Percentiles rank a stretch among this genome's conserved stretches.
Evolutionary conservation across 2,888 invertebrate genomes (phyloP).

Genomic region (Paralinhomoeus sp.): DNA sequence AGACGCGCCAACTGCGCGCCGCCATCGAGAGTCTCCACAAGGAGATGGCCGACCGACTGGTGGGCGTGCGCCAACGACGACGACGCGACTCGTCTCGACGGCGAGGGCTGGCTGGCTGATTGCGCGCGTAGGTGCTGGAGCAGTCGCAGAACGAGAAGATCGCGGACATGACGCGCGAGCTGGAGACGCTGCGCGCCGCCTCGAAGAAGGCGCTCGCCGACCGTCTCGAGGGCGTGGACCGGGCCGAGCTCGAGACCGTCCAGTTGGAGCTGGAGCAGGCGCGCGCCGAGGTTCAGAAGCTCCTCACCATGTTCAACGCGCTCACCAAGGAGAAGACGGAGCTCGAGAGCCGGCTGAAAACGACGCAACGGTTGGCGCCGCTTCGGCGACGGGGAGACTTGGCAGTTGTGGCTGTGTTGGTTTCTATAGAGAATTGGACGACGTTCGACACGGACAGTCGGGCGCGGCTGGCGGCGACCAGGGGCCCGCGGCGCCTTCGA

Average conservation of each 20-base stretch:
- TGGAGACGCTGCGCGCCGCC: conserved; percentile 1
- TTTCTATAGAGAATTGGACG: too few species aligned
- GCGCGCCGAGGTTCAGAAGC: conserved; percentile 27
- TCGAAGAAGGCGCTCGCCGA: background rate
- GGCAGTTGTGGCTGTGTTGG: too few species aligned
- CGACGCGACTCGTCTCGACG: background rate
- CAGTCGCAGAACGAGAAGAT: conserved; percentile 24
- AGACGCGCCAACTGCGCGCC: conserved; percentile 10
- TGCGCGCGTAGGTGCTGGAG: conserved; percentile 14
- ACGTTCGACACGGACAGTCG: too few species aligned
- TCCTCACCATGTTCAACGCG: conserved; percentile 27
- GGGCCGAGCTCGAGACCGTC: background rate
- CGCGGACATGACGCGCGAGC: conserved; percentile 13
- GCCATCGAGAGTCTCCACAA: conserved; percentile 21
- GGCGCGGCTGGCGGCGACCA: too few species aligned
- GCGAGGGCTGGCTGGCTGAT: background rate
- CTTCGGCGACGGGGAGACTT: too few species aligned
- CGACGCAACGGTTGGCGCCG: conserved; percentile 7
- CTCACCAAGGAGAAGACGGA: conserved; percentile 28
- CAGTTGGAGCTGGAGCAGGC: conserved; percentile 12
- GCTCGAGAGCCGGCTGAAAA: conserved; percentile 24
- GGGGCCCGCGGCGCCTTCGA: too few species aligned
- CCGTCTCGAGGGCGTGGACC: background rate
- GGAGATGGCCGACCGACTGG: conserved; percentile 12
- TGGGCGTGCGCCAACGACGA: too few species aligned